These are phyloP conservation scores for Lepus timidus DNA, from an alignment of 2,113 vertebrate genomes.

Conservation along the genomic window DNA sequence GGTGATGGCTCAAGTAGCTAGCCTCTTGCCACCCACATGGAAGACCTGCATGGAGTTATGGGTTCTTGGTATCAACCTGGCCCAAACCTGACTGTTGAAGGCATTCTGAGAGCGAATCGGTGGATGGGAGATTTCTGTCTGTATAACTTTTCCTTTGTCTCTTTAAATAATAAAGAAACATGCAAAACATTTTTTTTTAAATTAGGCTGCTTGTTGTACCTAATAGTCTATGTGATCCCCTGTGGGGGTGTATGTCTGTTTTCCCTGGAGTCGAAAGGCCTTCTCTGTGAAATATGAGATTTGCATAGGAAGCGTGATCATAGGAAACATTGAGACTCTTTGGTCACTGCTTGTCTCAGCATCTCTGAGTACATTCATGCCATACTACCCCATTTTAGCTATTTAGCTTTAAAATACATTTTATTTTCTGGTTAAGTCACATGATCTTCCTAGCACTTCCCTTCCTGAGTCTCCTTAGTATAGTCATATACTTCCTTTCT, in stretches of 20 bases:
- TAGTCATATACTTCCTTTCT: neutral
- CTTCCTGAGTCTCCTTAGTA: neutral
- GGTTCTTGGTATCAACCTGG: no score
- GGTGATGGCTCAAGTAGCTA: no score
- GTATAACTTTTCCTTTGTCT: no score
- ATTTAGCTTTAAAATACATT: neutral
- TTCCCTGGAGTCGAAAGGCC: neutral
- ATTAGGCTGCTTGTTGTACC: rapidly evolving
- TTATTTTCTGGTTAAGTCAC: neutral
- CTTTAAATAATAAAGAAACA: no score
- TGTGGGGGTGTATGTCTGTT: no score
- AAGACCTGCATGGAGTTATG: no score
- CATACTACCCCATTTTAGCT: neutral
- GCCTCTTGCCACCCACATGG: no score
- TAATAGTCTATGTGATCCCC: no score
- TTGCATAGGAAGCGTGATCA: neutral
- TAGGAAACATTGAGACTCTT: neutral
- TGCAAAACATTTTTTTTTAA: no score
- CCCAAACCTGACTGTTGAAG: no score
- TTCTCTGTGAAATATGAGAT: neutral
- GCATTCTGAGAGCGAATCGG: no score
- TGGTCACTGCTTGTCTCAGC: neutral
- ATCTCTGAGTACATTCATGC: rapidly evolving
- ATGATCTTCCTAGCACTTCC: neutral
- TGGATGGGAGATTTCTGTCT: no score